Evolutionary conservation across 2,113 vertebrate genomes (phyloP), one percentile per base, ranked within the genome.

Genomic region (Muntiacus reevesi): DNA sequence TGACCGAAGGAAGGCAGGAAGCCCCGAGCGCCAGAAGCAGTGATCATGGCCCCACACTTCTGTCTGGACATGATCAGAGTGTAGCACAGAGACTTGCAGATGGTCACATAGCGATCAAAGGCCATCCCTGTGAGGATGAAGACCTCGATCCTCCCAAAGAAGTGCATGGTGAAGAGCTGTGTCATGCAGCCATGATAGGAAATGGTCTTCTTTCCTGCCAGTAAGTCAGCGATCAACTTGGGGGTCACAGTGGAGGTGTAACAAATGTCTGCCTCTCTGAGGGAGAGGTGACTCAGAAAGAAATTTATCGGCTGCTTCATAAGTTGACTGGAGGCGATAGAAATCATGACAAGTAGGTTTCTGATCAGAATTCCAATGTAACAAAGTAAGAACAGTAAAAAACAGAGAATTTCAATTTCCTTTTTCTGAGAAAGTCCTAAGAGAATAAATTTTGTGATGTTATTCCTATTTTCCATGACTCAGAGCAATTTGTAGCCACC

Each of bases 361-460:
- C 96, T 91, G 5, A 92, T n/a, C 43, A 89, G 74, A 57, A 95
- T 95, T 10, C 45, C 95, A 54, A 95, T 47, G 45, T 95, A 97
- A 52, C 87, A 97, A 60, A 95, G 5, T 23, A 92, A 91, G n/a
- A 97, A 97, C 0, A 97, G 36, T 6, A 94, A 45, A 81, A 97
- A 95, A 43, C 43, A 95, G 59, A 97, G 0, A 3, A 43, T 4
- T 33, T 94, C 50, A 60, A 94, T 45, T 28, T 97, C 85, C 14
- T 79, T 85, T 45, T 54, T 57, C 43, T 74, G 84, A n/a, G 96
- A 97, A 81, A 97, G 52, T 71, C 88, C 96, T 50, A 94, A 47
- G 12, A 97, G 91, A 89, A 94, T 47, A 85, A 96, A 96, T 95
- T 96, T 82, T 55, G 87, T 97, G 83, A 97, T 21, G 23, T 97